These are phyloP conservation scores for Whitmania pigra DNA, from an alignment of 1,140 invertebrate genomes.

Conservation along the genomic window DNA sequence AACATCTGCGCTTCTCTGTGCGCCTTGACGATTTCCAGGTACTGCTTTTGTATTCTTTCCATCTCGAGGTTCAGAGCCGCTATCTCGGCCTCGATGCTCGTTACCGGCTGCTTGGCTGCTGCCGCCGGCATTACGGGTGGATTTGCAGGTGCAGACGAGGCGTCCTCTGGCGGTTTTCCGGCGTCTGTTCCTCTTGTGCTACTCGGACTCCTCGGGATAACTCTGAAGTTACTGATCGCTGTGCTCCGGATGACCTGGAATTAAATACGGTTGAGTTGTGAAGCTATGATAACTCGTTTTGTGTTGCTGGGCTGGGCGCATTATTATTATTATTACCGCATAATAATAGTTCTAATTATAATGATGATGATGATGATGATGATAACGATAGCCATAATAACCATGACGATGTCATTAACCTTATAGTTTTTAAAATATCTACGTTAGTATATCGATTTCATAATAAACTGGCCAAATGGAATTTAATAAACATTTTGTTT, in stretches of 20 bases:
- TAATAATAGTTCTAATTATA: not conserved
- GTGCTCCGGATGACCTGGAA: no score
- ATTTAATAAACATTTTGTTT: no score
- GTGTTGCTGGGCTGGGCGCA: not conserved
- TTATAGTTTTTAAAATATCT: no score
- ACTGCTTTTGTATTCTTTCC: constrained; percentile 48
- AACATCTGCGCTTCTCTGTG: constrained; percentile 30
- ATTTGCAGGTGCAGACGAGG: not conserved
- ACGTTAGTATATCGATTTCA: no score
- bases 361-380: no score
- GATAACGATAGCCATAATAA: no score
- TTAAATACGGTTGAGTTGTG: no score
- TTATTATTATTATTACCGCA: not conserved
- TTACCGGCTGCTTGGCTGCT: constrained; percentile 31
- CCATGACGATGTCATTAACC: no score
- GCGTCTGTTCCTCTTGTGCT: not conserved
- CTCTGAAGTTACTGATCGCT: not conserved
- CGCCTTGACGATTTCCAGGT: constrained; percentile 39
- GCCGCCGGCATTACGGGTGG: not conserved
- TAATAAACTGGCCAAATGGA: no score
- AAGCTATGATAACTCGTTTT: not conserved
- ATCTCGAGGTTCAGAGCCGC: constrained; percentile 48
- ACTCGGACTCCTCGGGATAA: not conserved
- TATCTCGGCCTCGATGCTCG: constrained; percentile 45
- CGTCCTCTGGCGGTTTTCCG: not conserved